phyloP scores from a whole-genome alignment of 2,113 vertebrate genomes.

The Gasterosteus aculeatus region DNA sequence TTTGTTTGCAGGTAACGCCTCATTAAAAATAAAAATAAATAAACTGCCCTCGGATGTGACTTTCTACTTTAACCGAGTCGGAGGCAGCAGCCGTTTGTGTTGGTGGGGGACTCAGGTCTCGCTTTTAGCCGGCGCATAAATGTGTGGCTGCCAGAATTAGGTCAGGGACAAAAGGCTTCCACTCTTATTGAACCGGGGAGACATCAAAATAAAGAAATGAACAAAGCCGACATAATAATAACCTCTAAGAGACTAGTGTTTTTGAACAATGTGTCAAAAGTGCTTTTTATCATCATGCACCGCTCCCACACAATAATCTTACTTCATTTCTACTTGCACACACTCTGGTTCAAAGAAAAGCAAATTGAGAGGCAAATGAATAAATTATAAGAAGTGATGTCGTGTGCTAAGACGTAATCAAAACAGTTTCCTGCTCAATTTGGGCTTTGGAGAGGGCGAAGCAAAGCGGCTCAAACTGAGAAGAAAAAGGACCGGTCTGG shows the following conservation, averaged over 20 bases:
- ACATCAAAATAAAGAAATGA: conserved; percentile 73
- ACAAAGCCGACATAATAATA: conserved; percentile 75
- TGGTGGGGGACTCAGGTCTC: conserved; percentile 27
- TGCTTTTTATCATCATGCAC: conserved; percentile 63
- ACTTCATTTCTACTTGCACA: conserved; percentile 51
- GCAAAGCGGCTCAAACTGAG: conserved; percentile 25
- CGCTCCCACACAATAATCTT: conserved; percentile 31
- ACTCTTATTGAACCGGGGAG: conserved; percentile 71
- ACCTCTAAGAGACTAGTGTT: conserved; percentile 65
- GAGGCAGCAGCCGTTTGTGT: conserved; percentile 27
- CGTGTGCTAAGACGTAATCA: conserved; percentile 72
- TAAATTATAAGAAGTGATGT: conserved; percentile 60
- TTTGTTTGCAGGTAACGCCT: conserved; percentile 26
- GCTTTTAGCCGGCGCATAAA: conserved; percentile 70
- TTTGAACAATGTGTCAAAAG: conserved; percentile 71
- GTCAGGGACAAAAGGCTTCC: conserved; percentile 82
- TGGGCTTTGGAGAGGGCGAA: conserved; percentile 61
- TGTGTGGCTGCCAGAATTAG: conserved; percentile 75
- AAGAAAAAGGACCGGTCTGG: conserved; percentile 2
- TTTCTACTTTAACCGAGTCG: not conserved
- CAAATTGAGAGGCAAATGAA: conserved; percentile 50
- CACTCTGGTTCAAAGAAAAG: conserved; percentile 53
- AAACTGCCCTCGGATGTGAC: conserved; percentile 9
- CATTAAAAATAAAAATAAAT: conserved; percentile 7
- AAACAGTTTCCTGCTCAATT: conserved; percentile 66